A percentile compares a stretch with the other conserved stretches of the same genome.
Evolutionary conservation across 2,888 invertebrate genomes (phyloP).

Genomic region (Nemoura dubitans): DNA sequence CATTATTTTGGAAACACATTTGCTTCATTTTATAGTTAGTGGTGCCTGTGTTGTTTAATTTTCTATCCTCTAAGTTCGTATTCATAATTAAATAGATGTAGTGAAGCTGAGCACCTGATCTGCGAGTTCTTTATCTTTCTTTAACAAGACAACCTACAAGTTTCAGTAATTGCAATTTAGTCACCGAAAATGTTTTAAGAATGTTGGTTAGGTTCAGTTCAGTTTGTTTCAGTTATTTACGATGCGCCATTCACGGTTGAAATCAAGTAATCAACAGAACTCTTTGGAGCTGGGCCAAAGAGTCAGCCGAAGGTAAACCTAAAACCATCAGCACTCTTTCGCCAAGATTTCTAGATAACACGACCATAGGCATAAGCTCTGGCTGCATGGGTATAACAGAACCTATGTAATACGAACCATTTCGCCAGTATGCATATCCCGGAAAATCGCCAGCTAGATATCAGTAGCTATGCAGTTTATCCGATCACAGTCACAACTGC

Average conservation of each 20-base stretch:
- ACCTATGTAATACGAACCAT: neutral
- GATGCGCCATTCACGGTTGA: conserved; percentile 16
- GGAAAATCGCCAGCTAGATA: neutral
- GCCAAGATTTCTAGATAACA: neutral
- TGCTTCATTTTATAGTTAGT: neutral
- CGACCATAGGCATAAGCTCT: neutral
- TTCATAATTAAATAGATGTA: conserved; percentile 12
- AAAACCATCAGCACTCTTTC: conserved; percentile 7
- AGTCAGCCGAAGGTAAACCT: neutral
- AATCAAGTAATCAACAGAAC: conserved; percentile 22
- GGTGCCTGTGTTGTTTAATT: neutral
- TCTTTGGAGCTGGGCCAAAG: neutral
- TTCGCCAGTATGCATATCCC: neutral
- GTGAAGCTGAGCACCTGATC: conserved; percentile 20
- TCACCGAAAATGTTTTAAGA: conserved; percentile 17
- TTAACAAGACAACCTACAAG: neutral
- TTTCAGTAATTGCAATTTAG: conserved; percentile 20
- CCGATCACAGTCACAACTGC: too few relatives aligned
- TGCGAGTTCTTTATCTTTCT: neutral
- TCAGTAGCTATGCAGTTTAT: neutral
- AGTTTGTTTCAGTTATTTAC: conserved; percentile 25
- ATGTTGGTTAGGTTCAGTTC: neutral
- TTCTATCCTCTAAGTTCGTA: neutral
- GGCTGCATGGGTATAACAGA: neutral
- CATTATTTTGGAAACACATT: neutral